Evolutionary conservation across 2,113 vertebrate species (phyloP).

Genomic region (Labeo rohita): DNA sequence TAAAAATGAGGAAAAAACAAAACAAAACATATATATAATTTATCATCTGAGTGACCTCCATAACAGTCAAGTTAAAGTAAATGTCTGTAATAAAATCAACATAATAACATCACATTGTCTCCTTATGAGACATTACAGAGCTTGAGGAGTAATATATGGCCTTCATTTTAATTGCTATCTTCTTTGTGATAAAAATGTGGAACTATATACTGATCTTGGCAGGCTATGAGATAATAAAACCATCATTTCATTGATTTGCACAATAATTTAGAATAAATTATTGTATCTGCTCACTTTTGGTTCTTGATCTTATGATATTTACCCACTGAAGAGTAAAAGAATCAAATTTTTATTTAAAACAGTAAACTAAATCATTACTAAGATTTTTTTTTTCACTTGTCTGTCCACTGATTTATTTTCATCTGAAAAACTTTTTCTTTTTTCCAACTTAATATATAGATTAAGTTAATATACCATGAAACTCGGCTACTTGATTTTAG

Average conservation of each 20-base stretch:
- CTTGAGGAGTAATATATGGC: conserved; percentile 66
- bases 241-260: conserved; percentile 70
- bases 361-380: background rate
- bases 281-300: conserved; percentile 67
- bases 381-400: background rate
- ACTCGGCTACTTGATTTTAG: background rate
- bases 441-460: background rate
- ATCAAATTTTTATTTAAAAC: conserved; percentile 14
- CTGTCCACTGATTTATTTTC: background rate
- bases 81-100: conserved; percentile 33
- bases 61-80: conserved; percentile 15
- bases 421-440: background rate
- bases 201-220: conserved; percentile 64
- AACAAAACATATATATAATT: background rate
- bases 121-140: conserved; percentile 26
- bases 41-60: conserved; percentile 6
- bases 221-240: conserved; percentile 71
- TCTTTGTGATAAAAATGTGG: conserved; percentile 68
- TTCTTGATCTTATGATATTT: conserved; percentile 17
- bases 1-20: background rate
- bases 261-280: conserved; percentile 69
- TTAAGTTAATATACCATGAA: background rate
- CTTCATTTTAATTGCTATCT: conserved; percentile 68
- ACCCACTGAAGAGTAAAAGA: background rate
- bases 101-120: conserved; percentile 26